Percentiles rank a stretch among this genome's conserved stretches.
Conservation (phyloP, 1,140 invertebrate species). For the Sarcophaga peregrina region DNA sequence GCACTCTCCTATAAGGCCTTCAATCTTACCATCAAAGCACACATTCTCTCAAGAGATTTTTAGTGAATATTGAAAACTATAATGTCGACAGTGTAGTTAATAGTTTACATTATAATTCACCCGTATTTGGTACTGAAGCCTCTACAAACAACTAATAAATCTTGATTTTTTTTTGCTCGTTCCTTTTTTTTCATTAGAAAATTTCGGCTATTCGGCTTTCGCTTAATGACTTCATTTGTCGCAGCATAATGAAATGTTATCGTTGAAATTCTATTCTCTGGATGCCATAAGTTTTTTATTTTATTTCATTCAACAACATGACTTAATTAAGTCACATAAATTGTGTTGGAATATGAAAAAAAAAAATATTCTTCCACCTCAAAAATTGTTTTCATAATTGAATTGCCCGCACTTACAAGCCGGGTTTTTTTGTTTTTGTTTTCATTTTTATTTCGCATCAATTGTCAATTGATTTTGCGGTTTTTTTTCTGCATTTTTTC, state of each 20-base stretch:
- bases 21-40: too few relatives aligned
- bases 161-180: too few relatives aligned
- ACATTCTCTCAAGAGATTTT: too few relatives aligned
- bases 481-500: neutral
- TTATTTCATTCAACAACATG: neutral
- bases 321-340: conserved; percentile 33
- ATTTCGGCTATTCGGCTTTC: too few relatives aligned
- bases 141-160: too few relatives aligned
- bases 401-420: conserved; percentile 19
- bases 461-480: conserved; percentile 63
- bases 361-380: neutral
- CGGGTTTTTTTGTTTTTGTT: neutral
- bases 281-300: neutral
- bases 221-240: too few relatives aligned
- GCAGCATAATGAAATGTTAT: neutral
- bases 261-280: neutral
- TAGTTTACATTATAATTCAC: too few relatives aligned
- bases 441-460: conserved; percentile 45
- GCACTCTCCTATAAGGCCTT: too few relatives aligned
- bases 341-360: neutral
- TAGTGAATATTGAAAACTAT: too few relatives aligned
- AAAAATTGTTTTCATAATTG: conserved; percentile 34
- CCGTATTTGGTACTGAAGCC: too few relatives aligned
- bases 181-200: neutral
- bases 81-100: too few relatives aligned